Evolutionary conservation across 2,888 invertebrate species (phyloP), one percentile per base, ranked within the genome.

Genomic region (Dysmachus trigonus): DNA sequence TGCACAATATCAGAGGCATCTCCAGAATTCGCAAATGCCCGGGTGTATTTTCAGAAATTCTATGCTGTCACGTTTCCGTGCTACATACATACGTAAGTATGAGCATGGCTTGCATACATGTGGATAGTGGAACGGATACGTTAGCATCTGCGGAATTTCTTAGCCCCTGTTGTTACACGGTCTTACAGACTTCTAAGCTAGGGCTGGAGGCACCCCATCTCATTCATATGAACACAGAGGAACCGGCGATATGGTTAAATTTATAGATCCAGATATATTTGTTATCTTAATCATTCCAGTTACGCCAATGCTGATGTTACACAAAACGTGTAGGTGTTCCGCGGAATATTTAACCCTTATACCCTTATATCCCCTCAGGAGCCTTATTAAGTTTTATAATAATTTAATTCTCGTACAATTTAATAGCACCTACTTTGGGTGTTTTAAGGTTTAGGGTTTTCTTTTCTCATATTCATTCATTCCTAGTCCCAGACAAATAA

Each of bases 1-100:
- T 79, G 79, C 79, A 79, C 79, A 79, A 47, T 51, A 79, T 79
- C 41, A 30, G 35, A 35, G 76, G 76, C 76, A 79, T 51, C 22
- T 51, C 27, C 51, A 51, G 51, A 79, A 51, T 79, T 51, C 79
- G 15, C n/a, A 51, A 79, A 51, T 27, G 51, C 33, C 31, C 51
- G 41, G 79, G 79, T 47, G 31, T 30, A 18, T 27, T 27, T 51
- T 51, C 51, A 31, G 79, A 51, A 79, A 79, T 79, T 79, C 79
- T 51, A 22, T 47, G 15, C 79, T 79, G 79, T 79, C 79, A 79
- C 79, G 79, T 79, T 53, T 51, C 18, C 33, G 53, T 51, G 30
- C 79, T 79, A 41, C 79, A 51, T 51, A 51, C 47, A 51, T 79
- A 79, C 31, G 79, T 30, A 51, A 79, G 31, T 27, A 53, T 79